A percentile compares a stretch with the other conserved stretches of the same genome.
phyloP scores from a whole-genome alignment of 2,113 vertebrate genomes.

The Fregetta grallaria region DNA sequence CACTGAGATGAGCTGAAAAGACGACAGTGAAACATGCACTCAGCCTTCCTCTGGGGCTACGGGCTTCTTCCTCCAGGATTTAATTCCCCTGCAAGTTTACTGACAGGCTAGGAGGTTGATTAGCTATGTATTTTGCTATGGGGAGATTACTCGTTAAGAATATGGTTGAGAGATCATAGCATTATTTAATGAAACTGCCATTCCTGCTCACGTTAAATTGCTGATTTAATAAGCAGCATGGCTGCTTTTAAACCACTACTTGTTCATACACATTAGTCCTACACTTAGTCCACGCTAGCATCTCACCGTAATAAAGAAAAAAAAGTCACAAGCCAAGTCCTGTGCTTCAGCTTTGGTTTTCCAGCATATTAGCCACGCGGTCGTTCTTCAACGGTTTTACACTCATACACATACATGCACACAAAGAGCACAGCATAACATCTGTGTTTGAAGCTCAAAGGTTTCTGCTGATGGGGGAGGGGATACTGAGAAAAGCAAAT shows the following conservation, averaged over 20 bases:
- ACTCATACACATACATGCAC: background rate
- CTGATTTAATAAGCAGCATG: conserved; percentile 34
- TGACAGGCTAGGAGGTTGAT: conserved; percentile 64
- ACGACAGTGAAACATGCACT: conserved; percentile 78
- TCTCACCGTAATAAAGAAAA: background rate
- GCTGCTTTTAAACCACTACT: conserved; percentile 36
- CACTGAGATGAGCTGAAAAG: conserved; percentile 80
- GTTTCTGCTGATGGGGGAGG: conserved; percentile 60
- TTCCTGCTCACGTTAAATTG: conserved; percentile 20
- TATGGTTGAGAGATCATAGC: conserved; percentile 59
- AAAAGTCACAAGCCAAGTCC: background rate
- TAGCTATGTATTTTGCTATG: conserved; percentile 69
- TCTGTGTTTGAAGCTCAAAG: conserved; percentile 55
- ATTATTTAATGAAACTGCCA: conserved; percentile 69
- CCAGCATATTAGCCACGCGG: background rate
- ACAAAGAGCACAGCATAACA: conserved; percentile 45
- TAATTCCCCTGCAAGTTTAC: conserved; percentile 76
- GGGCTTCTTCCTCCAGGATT: conserved; percentile 75
- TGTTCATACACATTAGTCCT: background rate
- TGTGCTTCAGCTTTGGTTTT: background rate
- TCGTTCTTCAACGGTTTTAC: conserved; percentile 1
- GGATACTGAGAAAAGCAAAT: conserved; percentile 67
- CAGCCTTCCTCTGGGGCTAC: conserved; percentile 75
- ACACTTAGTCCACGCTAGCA: background rate
- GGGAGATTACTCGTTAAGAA: conserved; percentile 66